A percentile compares a stretch with the other conserved stretches of the same genome.
These are phyloP conservation scores for Tiaroga cobitis DNA, from an alignment of 2,797 vertebrate genomes.

Conservation along the genomic window DNA sequence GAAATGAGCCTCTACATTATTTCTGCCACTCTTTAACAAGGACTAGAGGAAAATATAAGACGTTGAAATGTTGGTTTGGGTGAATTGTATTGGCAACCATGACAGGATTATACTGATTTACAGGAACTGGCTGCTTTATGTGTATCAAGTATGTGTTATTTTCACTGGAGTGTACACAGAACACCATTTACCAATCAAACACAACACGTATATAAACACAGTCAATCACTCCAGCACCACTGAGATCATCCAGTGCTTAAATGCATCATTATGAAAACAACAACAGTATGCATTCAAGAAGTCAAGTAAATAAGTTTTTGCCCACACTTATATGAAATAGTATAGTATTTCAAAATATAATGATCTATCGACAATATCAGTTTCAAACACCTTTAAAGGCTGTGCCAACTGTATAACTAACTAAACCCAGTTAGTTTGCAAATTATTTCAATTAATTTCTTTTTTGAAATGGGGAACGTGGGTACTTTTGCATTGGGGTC, in stretches of 20 bases:
- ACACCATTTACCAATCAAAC: slow-evolving; percentile 52
- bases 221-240: neutral
- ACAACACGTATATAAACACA: slow-evolving; percentile 28
- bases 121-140: slow-evolving; percentile 19
- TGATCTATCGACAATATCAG: neutral
- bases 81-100: slow-evolving; percentile 24
- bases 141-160: slow-evolving; percentile 21
- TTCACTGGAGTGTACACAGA: slow-evolving; percentile 51
- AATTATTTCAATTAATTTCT: neutral
- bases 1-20: slow-evolving; percentile 55
- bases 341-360: neutral
- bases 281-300: neutral
- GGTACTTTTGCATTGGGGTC: slow-evolving; percentile 31
- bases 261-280: slow-evolving; percentile 11
- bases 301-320: neutral
- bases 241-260: neutral
- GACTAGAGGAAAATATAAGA: slow-evolving; percentile 46
- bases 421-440: neutral
- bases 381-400: neutral
- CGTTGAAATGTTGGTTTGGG: slow-evolving; percentile 40
- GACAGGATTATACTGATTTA: slow-evolving; percentile 39
- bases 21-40: slow-evolving; percentile 52
- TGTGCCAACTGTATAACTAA: neutral
- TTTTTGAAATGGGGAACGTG: neutral
- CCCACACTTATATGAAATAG: neutral